Base-by-base conservation (phyloP, 1,140 invertebrate genomes). In the Diabrotica undecimpunctata region DNA sequence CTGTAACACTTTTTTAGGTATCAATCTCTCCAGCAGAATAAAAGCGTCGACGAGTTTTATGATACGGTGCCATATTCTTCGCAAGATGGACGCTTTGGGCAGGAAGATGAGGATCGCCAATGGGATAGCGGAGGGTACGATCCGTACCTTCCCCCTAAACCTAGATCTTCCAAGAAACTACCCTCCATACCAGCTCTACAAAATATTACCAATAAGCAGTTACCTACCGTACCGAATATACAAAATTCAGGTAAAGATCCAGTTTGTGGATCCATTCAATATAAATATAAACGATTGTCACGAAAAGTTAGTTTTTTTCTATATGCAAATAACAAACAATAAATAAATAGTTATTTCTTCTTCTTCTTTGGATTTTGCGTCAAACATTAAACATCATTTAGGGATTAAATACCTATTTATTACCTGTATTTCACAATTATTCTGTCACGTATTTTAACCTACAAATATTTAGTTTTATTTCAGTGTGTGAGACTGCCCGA, bases 51-150 rank as follows among this genome's bases (percentile, higher is more conserved):
- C 53, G 83, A 84, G 75, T 85, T 80, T 70, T 84, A 76, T 69
- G 83, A 85, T 70, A 79, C 75, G 51, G 51, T 69, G 5, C 82
- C 82, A 64, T 83, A 81, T 67, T 79, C 79, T 7, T 83, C 80
- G 66, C 82, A 82, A 72, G 75, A 78, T 37, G 77, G 80, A 55
- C 84, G 84, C 52, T 87, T 87, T 75, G 83, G 83, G 7, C 83
- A 83, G 60, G 85, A 88, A 67, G 86, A 89, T 56, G 85, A 88
- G 66, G 84, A 88, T 68, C 80, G 85, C 50, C 86, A 88, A 72
- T 90, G 87, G 87, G 86, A 89, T 69, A 86, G 86, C 38, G 87
- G 86, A 77, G 87, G 85, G 75, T 82, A 64, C 67, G 62, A 66
- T 61, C 46, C 75, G 11, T 13, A 65, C 65, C 54, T 35, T 55